Base-by-base conservation (phyloP, 2,888 invertebrate genomes). In the Eutolmus rufibarbis region DNA sequence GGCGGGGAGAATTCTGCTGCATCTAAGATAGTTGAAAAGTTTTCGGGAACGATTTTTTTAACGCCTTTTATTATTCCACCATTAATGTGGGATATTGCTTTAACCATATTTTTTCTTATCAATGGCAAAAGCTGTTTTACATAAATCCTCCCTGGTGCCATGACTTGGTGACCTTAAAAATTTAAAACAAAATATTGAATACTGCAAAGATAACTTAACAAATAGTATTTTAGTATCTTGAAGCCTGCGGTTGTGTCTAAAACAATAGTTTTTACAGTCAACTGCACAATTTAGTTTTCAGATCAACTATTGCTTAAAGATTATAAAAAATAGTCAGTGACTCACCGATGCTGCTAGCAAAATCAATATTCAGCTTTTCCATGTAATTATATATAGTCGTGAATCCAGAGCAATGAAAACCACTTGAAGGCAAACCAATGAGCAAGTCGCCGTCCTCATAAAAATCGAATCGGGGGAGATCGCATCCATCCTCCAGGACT, bases 361-460 rank as follows among this genome's bases (percentile, higher is more conserved):
- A 96, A 90, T 94, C 94, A 37, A 96, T 93, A 0, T 95, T 95
- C 0, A 94, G 93, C 78, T 95, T 93, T 78, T 95, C 94, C 91
- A 99, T 94, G 56, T 97, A 94, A 91, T 95, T 96, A 90, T 98
- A 94, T 81, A 99, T 96, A 76, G 98, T 93, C 91, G 98, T 98
- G 92, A 97, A 99, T 0, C 99, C 99, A 91, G 98, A 98, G 91
- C 98, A 98, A 91, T 99, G 99, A 12, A 98, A 94, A 8, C 99
- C 99, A 89, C 95, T 96, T 0, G 99, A 98, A 0, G 97, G 95
- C 86, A 99, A 91, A 0, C 96, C 98, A 89, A 99, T 95, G 5
- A 99, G 93, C 1, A 96, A 92, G 91, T 99, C 98, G 0, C 97
- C 97, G 0, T 94, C 92, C 78, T 93, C 90, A 88, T 98, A 96